These are phyloP conservation scores for Tipula confusa DNA, from an alignment of 2,888 invertebrate species.

Conservation along the genomic window DNA sequence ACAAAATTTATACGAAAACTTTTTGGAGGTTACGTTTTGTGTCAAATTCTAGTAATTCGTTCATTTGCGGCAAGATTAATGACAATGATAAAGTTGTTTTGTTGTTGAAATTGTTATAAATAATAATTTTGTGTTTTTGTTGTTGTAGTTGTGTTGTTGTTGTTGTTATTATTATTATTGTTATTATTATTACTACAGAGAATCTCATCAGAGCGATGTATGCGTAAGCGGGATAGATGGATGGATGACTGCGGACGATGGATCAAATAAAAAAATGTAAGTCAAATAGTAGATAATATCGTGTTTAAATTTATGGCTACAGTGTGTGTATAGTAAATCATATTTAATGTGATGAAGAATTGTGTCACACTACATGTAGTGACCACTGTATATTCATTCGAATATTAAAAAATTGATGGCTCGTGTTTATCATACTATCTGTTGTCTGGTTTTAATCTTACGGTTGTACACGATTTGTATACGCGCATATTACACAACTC, in stretches of 20 bases:
- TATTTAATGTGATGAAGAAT: neutral
- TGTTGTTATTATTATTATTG: neutral
- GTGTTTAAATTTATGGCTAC: neutral
- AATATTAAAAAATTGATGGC: neutral
- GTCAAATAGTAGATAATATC: conserved; percentile 7
- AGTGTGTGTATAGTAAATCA: neutral
- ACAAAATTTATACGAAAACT: conserved; percentile 14
- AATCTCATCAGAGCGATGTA: neutral
- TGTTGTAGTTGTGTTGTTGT: neutral
- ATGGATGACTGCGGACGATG: neutral
- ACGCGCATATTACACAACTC: neutral
- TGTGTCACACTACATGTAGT: neutral
- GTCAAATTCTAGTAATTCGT: conserved; percentile 29
- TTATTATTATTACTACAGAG: neutral
- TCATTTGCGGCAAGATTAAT: conserved; percentile 30
- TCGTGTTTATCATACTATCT: neutral
- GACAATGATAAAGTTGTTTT: conserved; percentile 28
- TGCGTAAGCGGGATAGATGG: neutral
- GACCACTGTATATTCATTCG: neutral
- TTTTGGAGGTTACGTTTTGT: conserved; percentile 30
- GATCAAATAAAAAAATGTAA: neutral
- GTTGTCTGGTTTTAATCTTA: neutral
- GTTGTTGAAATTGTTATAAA: conserved; percentile 27
- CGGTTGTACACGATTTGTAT: neutral
- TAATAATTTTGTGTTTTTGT: neutral